These are phyloP conservation scores for Clinocottus analis DNA, from an alignment of 2,113 vertebrate species.

Conservation along the genomic window DNA sequence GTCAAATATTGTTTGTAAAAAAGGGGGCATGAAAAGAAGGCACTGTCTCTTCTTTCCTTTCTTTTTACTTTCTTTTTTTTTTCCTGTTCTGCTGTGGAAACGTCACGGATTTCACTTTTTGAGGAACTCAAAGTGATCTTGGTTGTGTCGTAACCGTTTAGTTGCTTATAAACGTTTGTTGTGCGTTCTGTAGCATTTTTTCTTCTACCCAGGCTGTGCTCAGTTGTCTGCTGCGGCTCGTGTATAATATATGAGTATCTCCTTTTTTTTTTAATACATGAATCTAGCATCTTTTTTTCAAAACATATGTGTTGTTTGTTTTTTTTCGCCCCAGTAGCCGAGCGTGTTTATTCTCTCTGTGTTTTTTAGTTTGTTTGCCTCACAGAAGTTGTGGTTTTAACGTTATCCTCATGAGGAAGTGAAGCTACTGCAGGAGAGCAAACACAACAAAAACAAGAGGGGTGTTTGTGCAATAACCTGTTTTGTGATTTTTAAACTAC, in stretches of 20 bases:
- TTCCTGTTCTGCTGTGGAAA: slow-evolving; percentile 15
- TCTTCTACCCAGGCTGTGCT: not conserved
- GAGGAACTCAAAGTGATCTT: slow-evolving; percentile 28
- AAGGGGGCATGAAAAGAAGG: slow-evolving; percentile 15
- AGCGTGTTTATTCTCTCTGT: slow-evolving; percentile 34
- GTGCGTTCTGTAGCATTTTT: not conserved
- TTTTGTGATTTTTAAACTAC: slow-evolving; percentile 62
- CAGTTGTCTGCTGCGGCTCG: not conserved
- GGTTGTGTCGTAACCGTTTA: slow-evolving; percentile 13
- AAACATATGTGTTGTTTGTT: not conserved
- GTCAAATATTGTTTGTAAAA: slow-evolving; percentile 72
- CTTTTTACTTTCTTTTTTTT: not conserved
- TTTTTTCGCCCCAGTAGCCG: slow-evolving; percentile 9
- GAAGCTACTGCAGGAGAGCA: slow-evolving; percentile 61
- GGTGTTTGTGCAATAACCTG: slow-evolving; percentile 65
- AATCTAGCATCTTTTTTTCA: slow-evolving; percentile 7
- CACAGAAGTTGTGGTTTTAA: slow-evolving; percentile 82
- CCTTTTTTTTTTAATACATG: not conserved
- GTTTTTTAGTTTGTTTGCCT: slow-evolving; percentile 57
- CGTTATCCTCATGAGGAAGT: slow-evolving; percentile 80
- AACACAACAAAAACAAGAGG: slow-evolving; percentile 55
- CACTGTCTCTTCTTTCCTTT: not conserved
- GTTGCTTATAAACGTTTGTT: slow-evolving; percentile 14
- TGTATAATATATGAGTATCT: slow-evolving; percentile 26
- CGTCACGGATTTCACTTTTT: slow-evolving; percentile 29